Evolutionary conservation across 2,797 vertebrate genomes (phyloP).

Genomic region (Chloroceryle inda): DNA sequence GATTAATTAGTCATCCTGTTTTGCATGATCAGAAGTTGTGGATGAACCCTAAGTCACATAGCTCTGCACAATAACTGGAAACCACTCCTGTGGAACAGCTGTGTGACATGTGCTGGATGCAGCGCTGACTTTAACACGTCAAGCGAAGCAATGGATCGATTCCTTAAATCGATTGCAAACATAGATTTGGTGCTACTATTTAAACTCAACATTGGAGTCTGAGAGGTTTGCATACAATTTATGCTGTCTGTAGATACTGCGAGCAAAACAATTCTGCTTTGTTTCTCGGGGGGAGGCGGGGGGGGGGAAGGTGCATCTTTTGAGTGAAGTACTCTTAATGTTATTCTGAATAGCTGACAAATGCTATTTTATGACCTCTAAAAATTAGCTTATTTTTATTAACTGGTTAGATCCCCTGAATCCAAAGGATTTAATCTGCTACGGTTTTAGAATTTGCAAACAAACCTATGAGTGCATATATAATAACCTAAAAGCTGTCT

Average conservation of each 20-base stretch:
- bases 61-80: neutral
- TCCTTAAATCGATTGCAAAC: neutral
- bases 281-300: neutral
- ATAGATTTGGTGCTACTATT: neutral
- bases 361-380: neutral
- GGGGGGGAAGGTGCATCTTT: neutral
- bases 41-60: neutral
- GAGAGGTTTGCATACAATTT: neutral
- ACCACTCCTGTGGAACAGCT: neutral
- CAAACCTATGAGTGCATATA: neutral
- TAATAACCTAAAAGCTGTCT: neutral
- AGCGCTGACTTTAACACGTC: neutral
- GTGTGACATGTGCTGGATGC: neutral
- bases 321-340: neutral
- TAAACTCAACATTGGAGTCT: neutral
- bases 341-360: neutral
- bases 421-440: neutral
- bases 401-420: neutral
- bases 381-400: neutral
- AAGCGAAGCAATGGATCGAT: neutral
- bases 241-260: neutral
- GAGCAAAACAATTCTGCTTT: neutral
- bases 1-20: neutral
- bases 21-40: neutral
- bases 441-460: neutral